A percentile compares a stretch with the other conserved stretches of the same genome.
These are phyloP conservation scores for Polydrusus tereticollis DNA, from an alignment of 2,888 invertebrate species.

Conservation along the genomic window DNA sequence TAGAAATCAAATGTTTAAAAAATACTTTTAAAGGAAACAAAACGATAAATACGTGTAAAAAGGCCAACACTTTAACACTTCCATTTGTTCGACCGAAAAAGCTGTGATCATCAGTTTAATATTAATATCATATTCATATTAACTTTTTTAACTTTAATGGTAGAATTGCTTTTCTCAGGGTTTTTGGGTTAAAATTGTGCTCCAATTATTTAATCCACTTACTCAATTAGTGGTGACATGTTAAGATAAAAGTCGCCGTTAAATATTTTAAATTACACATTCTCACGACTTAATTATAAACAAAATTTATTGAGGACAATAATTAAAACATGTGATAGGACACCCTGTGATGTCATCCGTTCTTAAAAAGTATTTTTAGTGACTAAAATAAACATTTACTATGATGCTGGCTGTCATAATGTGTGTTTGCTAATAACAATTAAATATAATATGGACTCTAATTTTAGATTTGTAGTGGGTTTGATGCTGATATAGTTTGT, in stretches of 20 bases:
- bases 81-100: no score
- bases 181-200: not conserved
- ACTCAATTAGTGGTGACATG: not conserved
- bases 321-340: not conserved
- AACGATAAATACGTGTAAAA: no score
- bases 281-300: not conserved
- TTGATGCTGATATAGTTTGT: no score
- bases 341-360: not conserved
- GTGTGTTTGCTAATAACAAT: not conserved
- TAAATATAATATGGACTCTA: not conserved
- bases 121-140: no score
- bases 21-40: no score
- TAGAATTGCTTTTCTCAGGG: not conserved
- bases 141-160: no score
- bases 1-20: no score
- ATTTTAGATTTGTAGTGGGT: not conserved
- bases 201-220: not conserved
- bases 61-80: no score
- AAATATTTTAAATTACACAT: constrained; percentile 3
- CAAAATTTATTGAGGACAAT: not conserved
- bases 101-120: no score
- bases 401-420: not conserved
- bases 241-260: not conserved
- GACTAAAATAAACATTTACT: not conserved
- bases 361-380: not conserved